Percentiles rank a stretch among this genome's conserved stretches.
phyloP scores from a whole-genome alignment of 2,888 invertebrate species.

The Nowickia ferox region DNA sequence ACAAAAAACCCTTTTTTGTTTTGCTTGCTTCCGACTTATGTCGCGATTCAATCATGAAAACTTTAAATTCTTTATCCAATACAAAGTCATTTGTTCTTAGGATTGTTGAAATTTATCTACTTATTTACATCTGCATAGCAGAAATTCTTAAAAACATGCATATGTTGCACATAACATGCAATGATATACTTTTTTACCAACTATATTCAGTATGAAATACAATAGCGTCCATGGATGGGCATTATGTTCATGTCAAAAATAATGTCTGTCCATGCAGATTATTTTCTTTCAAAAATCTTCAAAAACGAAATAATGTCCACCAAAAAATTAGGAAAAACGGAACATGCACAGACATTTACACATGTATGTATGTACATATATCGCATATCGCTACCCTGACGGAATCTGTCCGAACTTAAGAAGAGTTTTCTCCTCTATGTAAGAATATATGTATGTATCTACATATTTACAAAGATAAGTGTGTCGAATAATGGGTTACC shows the following conservation, averaged over 20 bases:
- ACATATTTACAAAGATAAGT: not conserved
- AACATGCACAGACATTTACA: not conserved
- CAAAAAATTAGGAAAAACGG: no score
- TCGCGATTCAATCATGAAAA: not conserved
- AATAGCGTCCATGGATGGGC: no score
- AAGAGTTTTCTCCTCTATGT: not conserved
- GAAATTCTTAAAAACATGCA: slow-evolving; percentile 74
- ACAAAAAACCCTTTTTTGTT: no score
- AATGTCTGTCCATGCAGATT: no score
- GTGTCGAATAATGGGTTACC: not conserved
- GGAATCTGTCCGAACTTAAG: no score
- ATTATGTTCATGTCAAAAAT: no score
- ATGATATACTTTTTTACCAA: slow-evolving; percentile 40
- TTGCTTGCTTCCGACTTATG: no score
- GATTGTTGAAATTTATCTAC: slow-evolving; percentile 55
- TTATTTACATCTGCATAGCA: slow-evolving; percentile 82
- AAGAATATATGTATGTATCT: not conserved
- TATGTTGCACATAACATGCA: slow-evolving; percentile 65
- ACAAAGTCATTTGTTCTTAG: not conserved
- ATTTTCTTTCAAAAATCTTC: no score
- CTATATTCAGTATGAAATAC: slow-evolving; percentile 28
- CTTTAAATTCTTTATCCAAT: slow-evolving; percentile 5
- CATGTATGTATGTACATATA: slow-evolving; percentile 40
- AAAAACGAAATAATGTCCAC: no score
- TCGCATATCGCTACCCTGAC: not conserved